Conservation (phyloP, 2,113 vertebrate genomes). For the Centropus bengalensis region DNA sequence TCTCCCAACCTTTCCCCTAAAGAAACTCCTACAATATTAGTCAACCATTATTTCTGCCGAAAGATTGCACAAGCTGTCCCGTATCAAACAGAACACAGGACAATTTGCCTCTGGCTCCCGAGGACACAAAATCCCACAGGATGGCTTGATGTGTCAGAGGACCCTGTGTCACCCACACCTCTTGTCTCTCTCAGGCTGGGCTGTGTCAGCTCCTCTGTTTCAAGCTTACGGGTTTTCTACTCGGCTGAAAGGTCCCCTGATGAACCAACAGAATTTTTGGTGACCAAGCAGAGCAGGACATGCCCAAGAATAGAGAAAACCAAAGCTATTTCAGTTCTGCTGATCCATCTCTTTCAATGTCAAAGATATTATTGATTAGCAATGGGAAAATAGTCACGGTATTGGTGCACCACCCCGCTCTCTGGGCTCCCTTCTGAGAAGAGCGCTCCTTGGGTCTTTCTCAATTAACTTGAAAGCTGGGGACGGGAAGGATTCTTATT, state of each 20-base stretch:
- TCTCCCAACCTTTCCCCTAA: background rate
- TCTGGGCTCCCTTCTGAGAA: background rate
- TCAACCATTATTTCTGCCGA: background rate
- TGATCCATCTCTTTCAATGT: background rate
- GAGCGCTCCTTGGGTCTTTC: conserved; percentile 2
- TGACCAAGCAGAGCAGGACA: background rate
- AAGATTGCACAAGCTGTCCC: background rate
- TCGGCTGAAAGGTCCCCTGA: background rate
- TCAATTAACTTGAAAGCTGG: conserved; percentile 45
- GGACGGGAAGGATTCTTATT: conserved; percentile 22
- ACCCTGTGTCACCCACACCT: background rate
- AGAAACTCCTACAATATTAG: background rate
- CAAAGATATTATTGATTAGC: conserved; percentile 4
- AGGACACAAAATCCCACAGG: background rate
- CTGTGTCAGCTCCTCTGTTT: background rate
- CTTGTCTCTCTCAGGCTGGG: background rate
- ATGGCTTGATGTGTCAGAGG: background rate
- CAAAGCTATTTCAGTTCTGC: background rate
- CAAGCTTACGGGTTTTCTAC: background rate
- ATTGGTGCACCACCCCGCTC: background rate
- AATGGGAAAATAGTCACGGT: background rate
- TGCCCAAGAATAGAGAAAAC: background rate
- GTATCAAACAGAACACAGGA: background rate
- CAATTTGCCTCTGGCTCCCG: background rate
- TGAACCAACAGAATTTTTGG: background rate